A percentile compares a stretch with the other conserved stretches of the same genome.
These are phyloP conservation scores for Zaprionus capensis DNA, from an alignment of 1,140 invertebrate species.

Conservation along the genomic window DNA sequence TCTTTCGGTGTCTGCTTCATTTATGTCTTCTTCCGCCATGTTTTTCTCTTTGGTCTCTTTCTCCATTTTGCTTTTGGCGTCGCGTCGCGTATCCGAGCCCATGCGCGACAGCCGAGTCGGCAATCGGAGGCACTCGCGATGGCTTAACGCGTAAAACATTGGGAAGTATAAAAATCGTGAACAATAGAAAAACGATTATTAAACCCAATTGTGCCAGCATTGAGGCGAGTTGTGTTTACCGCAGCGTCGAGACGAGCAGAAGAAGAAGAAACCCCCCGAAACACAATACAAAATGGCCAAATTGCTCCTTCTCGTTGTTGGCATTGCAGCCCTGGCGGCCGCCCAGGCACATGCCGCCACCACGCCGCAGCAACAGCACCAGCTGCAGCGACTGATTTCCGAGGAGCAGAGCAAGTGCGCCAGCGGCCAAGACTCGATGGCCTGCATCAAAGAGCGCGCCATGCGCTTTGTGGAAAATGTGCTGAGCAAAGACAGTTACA, in stretches of 20 bases:
- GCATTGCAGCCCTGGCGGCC: constrained; percentile 50
- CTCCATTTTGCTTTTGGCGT: constrained; percentile 45
- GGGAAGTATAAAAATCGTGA: constrained; percentile 84
- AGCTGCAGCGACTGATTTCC: constrained; percentile 89
- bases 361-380: constrained; percentile 89
- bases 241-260: constrained; percentile 39
- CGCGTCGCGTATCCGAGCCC: constrained; percentile 1
- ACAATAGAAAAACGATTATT: constrained; percentile 84
- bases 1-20: constrained; percentile 67
- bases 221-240: constrained; percentile 75
- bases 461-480: constrained; percentile 91
- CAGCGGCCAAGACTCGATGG: constrained; percentile 90
- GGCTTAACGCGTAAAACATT: constrained; percentile 64
- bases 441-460: constrained; percentile 92
- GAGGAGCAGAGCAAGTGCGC: constrained; percentile 90
- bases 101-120: background rate
- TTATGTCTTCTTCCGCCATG: constrained; percentile 80
- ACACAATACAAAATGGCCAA: constrained; percentile 63
- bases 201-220: constrained; percentile 81
- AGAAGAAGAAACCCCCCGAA: constrained; percentile 3
- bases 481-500: constrained; percentile 90
- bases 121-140: constrained; percentile 15
- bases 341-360: constrained; percentile 78
- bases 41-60: constrained; percentile 47
- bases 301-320: constrained; percentile 68